Conservation (phyloP, 2,113 vertebrate species). For the Callorhinus ursinus region DNA sequence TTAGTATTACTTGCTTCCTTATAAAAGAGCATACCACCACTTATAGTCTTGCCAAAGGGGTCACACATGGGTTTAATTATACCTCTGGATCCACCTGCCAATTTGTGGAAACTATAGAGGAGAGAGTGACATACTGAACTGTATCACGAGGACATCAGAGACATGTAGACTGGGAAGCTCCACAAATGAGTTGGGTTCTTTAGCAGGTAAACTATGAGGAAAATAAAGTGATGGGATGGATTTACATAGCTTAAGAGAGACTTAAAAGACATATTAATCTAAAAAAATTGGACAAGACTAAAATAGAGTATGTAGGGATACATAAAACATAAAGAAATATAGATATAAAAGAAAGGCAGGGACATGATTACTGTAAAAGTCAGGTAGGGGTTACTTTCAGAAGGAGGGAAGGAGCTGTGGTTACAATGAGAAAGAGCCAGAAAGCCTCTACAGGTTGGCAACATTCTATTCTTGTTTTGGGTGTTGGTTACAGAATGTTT, state of each 20-base stretch:
- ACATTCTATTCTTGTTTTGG: background rate
- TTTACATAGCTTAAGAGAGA: background rate
- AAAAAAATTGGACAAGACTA: background rate
- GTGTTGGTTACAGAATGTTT: background rate
- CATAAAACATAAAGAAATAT: background rate
- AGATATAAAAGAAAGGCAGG: background rate
- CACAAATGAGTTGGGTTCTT: background rate
- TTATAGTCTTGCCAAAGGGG: background rate
- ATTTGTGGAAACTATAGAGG: background rate
- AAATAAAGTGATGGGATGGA: background rate
- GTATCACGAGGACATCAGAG: background rate
- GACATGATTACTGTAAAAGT: background rate
- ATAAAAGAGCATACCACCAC: background rate
- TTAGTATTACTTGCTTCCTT: background rate
- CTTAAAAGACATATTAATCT: background rate
- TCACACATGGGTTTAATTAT: background rate
- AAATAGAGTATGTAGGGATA: background rate
- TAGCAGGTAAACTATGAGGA: background rate
- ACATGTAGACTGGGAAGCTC: background rate
- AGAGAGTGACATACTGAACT: background rate
- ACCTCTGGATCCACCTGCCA: background rate
- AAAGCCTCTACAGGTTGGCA: background rate
- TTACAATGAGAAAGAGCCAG: background rate
- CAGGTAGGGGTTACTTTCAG: background rate
- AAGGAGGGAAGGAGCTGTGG: background rate